phyloP scores from a whole-genome alignment of 2,113 vertebrate genomes.

The Leptobrachium leishanense region DNA sequence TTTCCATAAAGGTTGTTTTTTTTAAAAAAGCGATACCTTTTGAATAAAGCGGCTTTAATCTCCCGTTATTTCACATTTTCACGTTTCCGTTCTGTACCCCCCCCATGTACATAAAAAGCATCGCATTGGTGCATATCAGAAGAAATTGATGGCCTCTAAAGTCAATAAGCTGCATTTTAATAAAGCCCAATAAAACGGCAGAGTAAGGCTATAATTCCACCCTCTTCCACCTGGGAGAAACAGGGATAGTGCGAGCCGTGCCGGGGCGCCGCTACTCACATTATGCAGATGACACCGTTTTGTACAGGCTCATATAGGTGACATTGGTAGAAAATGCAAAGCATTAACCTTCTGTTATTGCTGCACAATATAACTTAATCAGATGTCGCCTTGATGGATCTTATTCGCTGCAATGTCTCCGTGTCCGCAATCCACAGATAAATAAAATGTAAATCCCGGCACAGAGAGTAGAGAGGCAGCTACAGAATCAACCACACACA shows the following conservation, averaged over 20 bases:
- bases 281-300: constrained; percentile 8
- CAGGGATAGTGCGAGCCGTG: neutral
- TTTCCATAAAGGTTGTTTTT: too few species aligned
- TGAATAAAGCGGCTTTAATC: too few species aligned
- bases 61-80: too few species aligned
- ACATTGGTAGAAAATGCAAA: constrained; percentile 6
- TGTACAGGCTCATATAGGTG: constrained; percentile 18
- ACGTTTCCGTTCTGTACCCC: too few species aligned
- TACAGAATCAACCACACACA: neutral
- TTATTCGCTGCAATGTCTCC: neutral
- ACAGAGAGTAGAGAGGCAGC: neutral
- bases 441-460: constrained; percentile 18
- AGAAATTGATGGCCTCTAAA: too few species aligned
- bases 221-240: neutral
- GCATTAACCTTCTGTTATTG: constrained; percentile 35
- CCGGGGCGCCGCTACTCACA: neutral
- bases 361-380: constrained; percentile 16
- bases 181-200: too few species aligned
- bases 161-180: too few species aligned
- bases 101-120: too few species aligned
- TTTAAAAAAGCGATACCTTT: too few species aligned
- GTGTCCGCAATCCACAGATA: neutral
- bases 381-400: constrained; percentile 8
- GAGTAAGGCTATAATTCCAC: too few species aligned
- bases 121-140: too few species aligned